Base-by-base conservation (phyloP, 2,888 invertebrate genomes). In the Cantharis flavilabris region DNA sequence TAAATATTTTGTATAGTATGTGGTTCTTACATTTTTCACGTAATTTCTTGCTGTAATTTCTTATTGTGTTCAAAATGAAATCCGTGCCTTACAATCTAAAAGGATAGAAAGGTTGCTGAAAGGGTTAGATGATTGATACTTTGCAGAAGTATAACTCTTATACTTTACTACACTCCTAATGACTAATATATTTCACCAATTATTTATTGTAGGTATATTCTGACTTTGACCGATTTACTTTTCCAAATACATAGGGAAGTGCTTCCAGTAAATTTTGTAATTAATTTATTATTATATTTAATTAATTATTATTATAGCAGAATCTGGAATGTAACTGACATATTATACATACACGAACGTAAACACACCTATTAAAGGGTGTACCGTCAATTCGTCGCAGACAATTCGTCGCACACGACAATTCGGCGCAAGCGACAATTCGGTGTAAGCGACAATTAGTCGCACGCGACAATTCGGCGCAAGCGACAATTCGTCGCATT, bases 31-130 rank as follows among this genome's bases (percentile, higher is more conserved):
- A 67, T 67, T 67, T 65, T 67, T 67, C 65, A 67, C 65, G 65
- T 67, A 67, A n/a, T 23, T 67, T 26, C 9, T 20, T 14, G 65
- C 23, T 23, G n/a, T 67, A 67, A 67, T 26, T 67, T 20, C 65
- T 23, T 67, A 26, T 67, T 67, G 65, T 26, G 65, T 67, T 67
- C 26, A 67, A 71, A 71, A 71, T 71, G 71, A 71, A 71, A 71
- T 71, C 71, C 71, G 71, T 71, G 71, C 71, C 64, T 71, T 71
- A 71, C 71, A 71, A 62, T 14, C 18, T 26, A 26, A 67, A 67
- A 16, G 26, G 26, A 14, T 18, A 67, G 26, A 23, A 67, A 23
- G 65, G 49, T 49, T 9, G n/a, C n/a, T 49, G 49, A 49, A 49
- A 49, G 49, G 49, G 49, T 49, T 49, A 49, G 49, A 49, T 49